Conservation (phyloP, 2,888 invertebrate species). For the Chymomyza fuscimana region DNA sequence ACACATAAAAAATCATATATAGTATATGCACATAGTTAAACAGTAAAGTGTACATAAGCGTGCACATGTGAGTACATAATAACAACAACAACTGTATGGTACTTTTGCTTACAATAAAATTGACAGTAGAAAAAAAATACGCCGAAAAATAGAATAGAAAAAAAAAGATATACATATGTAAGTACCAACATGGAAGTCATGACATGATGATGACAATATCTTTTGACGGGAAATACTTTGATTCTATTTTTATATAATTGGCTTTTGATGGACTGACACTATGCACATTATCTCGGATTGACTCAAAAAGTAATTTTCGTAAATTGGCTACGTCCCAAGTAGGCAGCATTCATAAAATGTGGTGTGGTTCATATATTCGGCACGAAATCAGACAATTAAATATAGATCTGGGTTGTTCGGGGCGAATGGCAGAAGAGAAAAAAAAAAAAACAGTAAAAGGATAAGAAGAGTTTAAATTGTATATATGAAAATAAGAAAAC, state of each 20-base stretch:
- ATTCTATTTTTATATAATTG: neutral
- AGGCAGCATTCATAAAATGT: too few relatives aligned
- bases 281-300: too few relatives aligned
- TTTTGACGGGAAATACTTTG: slow-evolving; percentile 32
- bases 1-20: neutral
- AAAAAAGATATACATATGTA: slow-evolving; percentile 25
- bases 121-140: slow-evolving; percentile 14
- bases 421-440: too few relatives aligned
- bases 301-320: slow-evolving; percentile 60
- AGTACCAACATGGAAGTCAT: slow-evolving; percentile 43
- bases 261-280: slow-evolving; percentile 36
- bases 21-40: neutral
- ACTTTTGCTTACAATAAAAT: slow-evolving; percentile 4
- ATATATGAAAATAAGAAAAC: too few relatives aligned
- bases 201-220: slow-evolving; percentile 47
- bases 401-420: too few relatives aligned
- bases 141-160: slow-evolving; percentile 10
- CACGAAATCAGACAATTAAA: too few relatives aligned
- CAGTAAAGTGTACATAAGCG: neutral
- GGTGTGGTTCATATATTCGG: too few relatives aligned
- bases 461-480: too few relatives aligned
- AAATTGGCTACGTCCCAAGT: slow-evolving; percentile 27
- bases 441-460: too few relatives aligned
- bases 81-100: too few relatives aligned
- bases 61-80: too few relatives aligned